Base-by-base conservation (phyloP, 1,140 invertebrate genomes). In the Drosophila ambigua region DNA sequence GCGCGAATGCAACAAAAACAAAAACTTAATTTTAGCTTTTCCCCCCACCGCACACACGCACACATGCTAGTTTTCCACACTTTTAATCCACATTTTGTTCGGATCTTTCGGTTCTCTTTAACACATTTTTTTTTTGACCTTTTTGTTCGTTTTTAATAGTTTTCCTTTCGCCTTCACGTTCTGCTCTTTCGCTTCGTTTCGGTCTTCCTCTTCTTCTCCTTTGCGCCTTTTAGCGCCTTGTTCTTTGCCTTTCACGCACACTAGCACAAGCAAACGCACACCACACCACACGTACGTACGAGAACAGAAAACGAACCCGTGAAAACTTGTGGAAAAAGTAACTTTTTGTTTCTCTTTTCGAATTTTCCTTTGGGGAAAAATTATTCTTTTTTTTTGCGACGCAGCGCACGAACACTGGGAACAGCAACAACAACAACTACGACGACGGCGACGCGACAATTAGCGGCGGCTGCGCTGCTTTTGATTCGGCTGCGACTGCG, bases 21-120 rank as follows among this genome's bases (percentile, higher is more conserved):
- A 83, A 88, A 83, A 87, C 73, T 87, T 87, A 82, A 88, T 88
- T 87, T 88, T 88, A 88, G 79, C 83, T 85, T 87, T 87, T 87
- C 66, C 71, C 69, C 64, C 69, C 68, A 50, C 52, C 67, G 43
- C 61, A 31, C 31, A 31, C 41, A 57, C n/a, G 41, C 48, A 51
- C 55, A 44, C 48, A 51, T 49, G 71, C 79, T 75, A 81, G 62
- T 83, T 79, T 88, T 87, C 23, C 79, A 79, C 11, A 87, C 76
- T 73, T 79, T 73, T 83, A 76, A 76, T 85, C 74, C 82, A 85
- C 81, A 85, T 77, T 85, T 80, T 61, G 79, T 79, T 82, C 49
- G 52, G 35, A 55, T 62, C 45, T 66, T 51, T 64, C 48, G 35
- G 20, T 52, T 31, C 45, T 54, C 39, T 23, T 31, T 26, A 31